phyloP scores from a whole-genome alignment of 2,113 vertebrate genomes.

The Ammodytes marinus region DNA sequence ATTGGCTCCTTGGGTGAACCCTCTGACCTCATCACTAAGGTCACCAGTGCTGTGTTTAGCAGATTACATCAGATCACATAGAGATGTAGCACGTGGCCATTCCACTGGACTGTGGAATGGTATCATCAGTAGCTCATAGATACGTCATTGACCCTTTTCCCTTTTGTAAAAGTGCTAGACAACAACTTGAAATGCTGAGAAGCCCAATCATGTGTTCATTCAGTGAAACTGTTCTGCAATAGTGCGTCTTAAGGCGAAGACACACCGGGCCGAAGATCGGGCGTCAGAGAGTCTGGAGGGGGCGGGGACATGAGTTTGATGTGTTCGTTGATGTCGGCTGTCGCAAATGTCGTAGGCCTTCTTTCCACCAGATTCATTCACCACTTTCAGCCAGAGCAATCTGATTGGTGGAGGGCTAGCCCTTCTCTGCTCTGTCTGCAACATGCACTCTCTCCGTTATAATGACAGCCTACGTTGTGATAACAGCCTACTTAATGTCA shows the following conservation, averaged over 20 bases:
- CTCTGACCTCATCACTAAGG: constrained; percentile 60
- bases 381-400: no score
- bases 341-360: no score
- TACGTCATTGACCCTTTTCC: constrained; percentile 22
- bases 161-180: constrained; percentile 57
- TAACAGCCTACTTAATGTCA: no score
- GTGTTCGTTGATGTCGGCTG: no score
- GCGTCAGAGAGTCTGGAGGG: no score
- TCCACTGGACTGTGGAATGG: constrained; percentile 5
- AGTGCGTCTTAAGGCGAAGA: constrained; percentile 8
- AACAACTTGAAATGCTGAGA: constrained; percentile 70
- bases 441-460: no score
- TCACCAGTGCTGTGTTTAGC: constrained; percentile 57
- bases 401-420: no score
- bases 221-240: constrained; percentile 40
- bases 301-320: no score
- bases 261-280: no score
- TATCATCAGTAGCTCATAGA: constrained; percentile 47
- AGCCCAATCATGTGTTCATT: constrained; percentile 51
- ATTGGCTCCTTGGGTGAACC: constrained; percentile 45
- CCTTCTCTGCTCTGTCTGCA: no score
- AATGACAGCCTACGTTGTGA: no score
- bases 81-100: constrained; percentile 15
- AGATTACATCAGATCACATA: constrained; percentile 49
- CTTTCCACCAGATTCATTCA: no score